Base-by-base conservation (phyloP, 2,888 invertebrate genomes). In the Polia nebulosa region DNA sequence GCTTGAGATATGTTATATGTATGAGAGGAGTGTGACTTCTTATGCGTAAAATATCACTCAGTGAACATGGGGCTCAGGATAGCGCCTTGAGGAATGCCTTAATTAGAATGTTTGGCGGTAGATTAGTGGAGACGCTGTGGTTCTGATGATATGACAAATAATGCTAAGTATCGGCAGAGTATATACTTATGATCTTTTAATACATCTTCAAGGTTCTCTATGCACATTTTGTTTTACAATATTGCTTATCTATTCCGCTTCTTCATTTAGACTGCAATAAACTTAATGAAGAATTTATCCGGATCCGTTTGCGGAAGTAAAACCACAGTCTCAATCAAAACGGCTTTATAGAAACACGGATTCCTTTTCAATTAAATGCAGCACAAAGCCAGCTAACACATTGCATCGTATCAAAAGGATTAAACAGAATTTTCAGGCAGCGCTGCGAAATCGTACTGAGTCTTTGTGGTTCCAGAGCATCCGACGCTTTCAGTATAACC, bases 311-410 rank as follows among this genome's bases (percentile, higher is more conserved):
- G 44, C n/a, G 22, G 15, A 3, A 41, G 15, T 41, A 56, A 17
- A 71, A 22, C 13, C n/a, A 29, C 44, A n/a, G 25, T 53, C 22
- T 75, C 41, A 75, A 49, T 67, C 17, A 67, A 44, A 71, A 25
- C 34, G 7, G 25, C 44, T 57, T 34, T 9, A 53, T 22, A n/a
- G 25, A 41, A 60, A 65, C 32, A 56, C 27, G 27, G 39, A 72
- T 29, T 52, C 41, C 55, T 59, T 53, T 76, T 59, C 49, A 76
- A 68, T 76, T 44, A 69, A 69, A 57, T 56, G 27, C 17, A 45
- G 17, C 25, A 44, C 55, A 52, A 29, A 60, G 32, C 34, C 20
- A 29, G 20, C 44, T 39, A 45, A 64, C 45, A 52, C 25, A 73
- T 51, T 44, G 32, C 62, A 59, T 22, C 57, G 44, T 45, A 62